Percentiles rank a stretch among this genome's conserved stretches.
phyloP scores from a whole-genome alignment of 2,113 vertebrate genomes.

The Rissa tridactyla region DNA sequence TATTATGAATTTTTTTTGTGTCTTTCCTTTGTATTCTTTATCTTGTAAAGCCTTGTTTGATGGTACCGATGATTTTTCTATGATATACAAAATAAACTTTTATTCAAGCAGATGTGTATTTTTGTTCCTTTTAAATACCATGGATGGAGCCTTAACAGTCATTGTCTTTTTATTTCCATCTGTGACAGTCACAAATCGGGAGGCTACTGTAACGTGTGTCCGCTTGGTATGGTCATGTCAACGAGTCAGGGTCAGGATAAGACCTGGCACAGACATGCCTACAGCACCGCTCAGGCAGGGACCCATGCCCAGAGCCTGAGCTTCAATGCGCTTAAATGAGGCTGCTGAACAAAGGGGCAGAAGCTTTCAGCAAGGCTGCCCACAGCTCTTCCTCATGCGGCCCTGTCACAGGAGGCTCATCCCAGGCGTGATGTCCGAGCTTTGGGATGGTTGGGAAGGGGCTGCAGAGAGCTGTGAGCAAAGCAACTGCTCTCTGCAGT shows the following conservation, averaged over 20 bases:
- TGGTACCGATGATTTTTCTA: background rate
- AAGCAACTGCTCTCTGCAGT: background rate
- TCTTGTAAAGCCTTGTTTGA: background rate
- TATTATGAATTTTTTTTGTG: background rate
- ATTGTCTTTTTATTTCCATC: background rate
- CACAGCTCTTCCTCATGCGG: background rate
- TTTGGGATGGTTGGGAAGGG: accelerated
- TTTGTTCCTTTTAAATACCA: background rate
- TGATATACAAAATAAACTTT: constrained; percentile 6
- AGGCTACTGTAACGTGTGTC: background rate
- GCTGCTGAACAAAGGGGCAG: background rate
- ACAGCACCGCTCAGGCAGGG: background rate
- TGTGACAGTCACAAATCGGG: background rate
- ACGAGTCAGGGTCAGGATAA: too few species aligned
- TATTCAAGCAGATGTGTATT: background rate
- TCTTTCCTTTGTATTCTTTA: background rate
- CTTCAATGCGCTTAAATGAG: background rate
- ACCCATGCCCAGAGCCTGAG: background rate
- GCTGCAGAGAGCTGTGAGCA: background rate
- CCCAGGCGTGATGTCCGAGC: background rate
- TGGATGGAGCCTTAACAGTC: background rate
- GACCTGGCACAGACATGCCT: accelerated
- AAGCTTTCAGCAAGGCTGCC: background rate
- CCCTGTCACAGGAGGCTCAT: background rate
- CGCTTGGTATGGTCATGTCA: background rate